Evolutionary conservation across 2,113 vertebrate species (phyloP).

Genomic region (Etheostoma cragini): DNA sequence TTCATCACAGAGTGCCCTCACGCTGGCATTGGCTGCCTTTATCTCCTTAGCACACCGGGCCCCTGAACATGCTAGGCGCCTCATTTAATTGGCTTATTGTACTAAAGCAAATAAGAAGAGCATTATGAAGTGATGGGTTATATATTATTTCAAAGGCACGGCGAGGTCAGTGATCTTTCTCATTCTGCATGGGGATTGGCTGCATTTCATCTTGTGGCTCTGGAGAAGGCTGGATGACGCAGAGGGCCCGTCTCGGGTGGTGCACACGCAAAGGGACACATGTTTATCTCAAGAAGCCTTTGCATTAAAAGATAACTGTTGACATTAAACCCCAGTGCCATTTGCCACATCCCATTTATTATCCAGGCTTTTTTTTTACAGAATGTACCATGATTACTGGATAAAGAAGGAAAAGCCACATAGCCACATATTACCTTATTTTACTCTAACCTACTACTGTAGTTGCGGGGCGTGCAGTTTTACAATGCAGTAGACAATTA

Average conservation of each 20-base stretch:
- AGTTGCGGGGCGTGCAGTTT: not conserved
- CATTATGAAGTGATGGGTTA: constrained; percentile 33
- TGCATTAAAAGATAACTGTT: not conserved
- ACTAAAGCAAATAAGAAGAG: constrained; percentile 26
- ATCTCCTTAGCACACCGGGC: constrained; percentile 20
- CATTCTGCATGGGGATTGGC: constrained; percentile 43
- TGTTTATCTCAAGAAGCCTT: constrained; percentile 1
- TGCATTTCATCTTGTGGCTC: constrained; percentile 32
- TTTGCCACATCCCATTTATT: not conserved
- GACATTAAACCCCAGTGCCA: not conserved
- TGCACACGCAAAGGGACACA: not conserved
- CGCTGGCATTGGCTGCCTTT: constrained; percentile 47
- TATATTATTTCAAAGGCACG: constrained; percentile 8
- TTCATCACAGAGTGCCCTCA: constrained; percentile 36
- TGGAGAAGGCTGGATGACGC: constrained; percentile 31
- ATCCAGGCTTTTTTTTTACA: not conserved
- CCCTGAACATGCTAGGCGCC: constrained; percentile 33
- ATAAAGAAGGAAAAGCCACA: not conserved
- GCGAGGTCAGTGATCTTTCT: constrained; percentile 31
- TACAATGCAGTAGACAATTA: not conserved
- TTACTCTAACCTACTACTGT: not conserved
- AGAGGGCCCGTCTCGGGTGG: constrained; percentile 18
- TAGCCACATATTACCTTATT: not conserved
- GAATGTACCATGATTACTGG: not conserved
- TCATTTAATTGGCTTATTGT: constrained; percentile 47